Base-by-base conservation (phyloP, 2,797 vertebrate genomes). In the Tangara arthus region DNA sequence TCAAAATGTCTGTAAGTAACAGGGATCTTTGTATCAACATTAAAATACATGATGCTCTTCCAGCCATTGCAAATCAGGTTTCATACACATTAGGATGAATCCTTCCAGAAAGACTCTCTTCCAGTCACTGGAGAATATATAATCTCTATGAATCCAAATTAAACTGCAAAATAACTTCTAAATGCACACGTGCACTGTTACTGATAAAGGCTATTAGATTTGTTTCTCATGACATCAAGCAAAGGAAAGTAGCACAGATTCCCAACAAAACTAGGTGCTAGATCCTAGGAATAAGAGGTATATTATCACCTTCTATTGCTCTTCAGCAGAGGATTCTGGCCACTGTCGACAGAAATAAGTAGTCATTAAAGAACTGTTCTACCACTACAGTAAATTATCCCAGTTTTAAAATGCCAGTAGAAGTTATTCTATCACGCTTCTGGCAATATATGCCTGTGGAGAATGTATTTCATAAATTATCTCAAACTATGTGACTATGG, bases 301-400 rank as follows among this genome's bases (percentile, higher is more conserved):
- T 79, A 96, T 97, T 95, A 90, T 98, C 98, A 99, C 98, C 98
- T 99, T 98, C 97, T 97, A 95, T 97, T 98, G 97, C 97, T 98
- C 98, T 98, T 99, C 98, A 98, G 96, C 96, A 98, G 97, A 96
- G 97, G 97, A 96, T 98, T 98, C 96, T 98, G 98, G 97, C 96
- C 97, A 97, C 98, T 99, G 98, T 98, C 50, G 89, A 98, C 93
- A 98, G 97, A 98, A 98, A 98, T 73, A 97, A 95, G 96, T 64
- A 98, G 84, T 96, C 94, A 96, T 97, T 98, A 98, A 98, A 96
- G 20, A 88, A 92, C 47, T 85, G 24, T 55, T 94, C 81, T 82
- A 83, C 26, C 91, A 84, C 23, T 50, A 60, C 16, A 87, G 24
- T 53, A 81, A 78, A 15, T 63, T 47, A 85, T 17, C 8, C 21